Evolutionary conservation across 2,797 vertebrate genomes (phyloP).

Genomic region (Hapalemur alaotrensis): DNA sequence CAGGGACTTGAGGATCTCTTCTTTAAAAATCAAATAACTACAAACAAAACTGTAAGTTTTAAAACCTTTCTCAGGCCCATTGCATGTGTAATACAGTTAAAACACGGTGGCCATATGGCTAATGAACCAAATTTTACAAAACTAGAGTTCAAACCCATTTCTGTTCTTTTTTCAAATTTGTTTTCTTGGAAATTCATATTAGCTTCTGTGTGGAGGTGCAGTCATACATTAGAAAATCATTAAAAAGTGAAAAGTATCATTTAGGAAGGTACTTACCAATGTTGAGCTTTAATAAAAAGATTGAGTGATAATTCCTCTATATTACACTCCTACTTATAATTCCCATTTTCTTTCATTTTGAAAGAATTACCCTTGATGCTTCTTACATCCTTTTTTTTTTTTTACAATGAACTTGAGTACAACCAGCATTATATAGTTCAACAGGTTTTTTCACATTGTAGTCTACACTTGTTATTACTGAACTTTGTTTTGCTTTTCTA

Average conservation of each 20-base stretch:
- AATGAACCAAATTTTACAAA: not conserved
- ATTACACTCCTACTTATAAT: not conserved
- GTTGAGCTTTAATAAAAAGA: not conserved
- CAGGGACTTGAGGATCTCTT: not conserved
- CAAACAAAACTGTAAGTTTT: not conserved
- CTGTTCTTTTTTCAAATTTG: not conserved
- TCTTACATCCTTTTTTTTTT: not conserved
- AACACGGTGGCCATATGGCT: not conserved
- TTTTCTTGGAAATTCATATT: constrained; percentile 10
- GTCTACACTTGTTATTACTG: not conserved
- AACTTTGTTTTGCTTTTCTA: not conserved
- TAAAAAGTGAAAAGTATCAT: not conserved
- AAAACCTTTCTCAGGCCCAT: not conserved
- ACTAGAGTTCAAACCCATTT: not conserved
- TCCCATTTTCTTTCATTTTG: not conserved
- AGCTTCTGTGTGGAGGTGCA: not conserved
- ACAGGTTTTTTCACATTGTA: not conserved
- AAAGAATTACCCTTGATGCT: not conserved
- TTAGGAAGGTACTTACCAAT: not conserved
- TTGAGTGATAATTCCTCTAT: not conserved
- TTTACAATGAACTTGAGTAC: not conserved
- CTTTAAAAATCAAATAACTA: not conserved
- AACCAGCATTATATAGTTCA: not conserved
- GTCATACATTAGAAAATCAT: not conserved
- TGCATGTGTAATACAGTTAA: not conserved